Conservation (phyloP, 2,888 invertebrate species). For the Papilio demoleus region DNA sequence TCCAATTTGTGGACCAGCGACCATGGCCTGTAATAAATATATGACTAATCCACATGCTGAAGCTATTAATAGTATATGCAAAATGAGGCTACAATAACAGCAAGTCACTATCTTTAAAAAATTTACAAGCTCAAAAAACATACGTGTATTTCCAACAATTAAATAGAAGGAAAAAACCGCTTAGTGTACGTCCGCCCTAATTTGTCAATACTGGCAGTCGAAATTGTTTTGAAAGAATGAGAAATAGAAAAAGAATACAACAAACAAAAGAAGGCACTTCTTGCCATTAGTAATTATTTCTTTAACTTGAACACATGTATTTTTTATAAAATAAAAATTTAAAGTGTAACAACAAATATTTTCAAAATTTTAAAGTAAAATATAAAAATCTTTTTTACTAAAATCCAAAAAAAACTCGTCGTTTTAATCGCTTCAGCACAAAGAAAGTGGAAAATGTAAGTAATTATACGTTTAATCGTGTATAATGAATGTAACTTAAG, state of each 20-base stretch:
- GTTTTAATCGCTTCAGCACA: slow-evolving; percentile 36
- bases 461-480: slow-evolving; percentile 6
- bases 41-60: slow-evolving; percentile 69
- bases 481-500: slow-evolving; percentile 14
- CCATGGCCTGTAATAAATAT: slow-evolving; percentile 66
- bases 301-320: slow-evolving; percentile 58
- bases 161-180: slow-evolving; percentile 31
- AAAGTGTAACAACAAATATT: slow-evolving; percentile 50
- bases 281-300: slow-evolving; percentile 56
- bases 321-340: slow-evolving; percentile 62
- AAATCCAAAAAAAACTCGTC: slow-evolving; percentile 49
- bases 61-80: slow-evolving; percentile 63
- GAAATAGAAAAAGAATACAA: slow-evolving; percentile 47
- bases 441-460: slow-evolving; percentile 45
- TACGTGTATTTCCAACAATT: too few relatives aligned
- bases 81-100: slow-evolving; percentile 48
- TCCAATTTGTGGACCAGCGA: slow-evolving; percentile 67
- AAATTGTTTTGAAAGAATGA: slow-evolving; percentile 18
- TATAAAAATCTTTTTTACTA: slow-evolving; percentile 37
- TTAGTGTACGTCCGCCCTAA: slow-evolving; percentile 6
- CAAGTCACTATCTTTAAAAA: not conserved
- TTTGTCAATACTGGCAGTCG: slow-evolving; percentile 21
- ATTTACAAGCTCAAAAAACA: slow-evolving; percentile 29
- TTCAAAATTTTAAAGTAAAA: slow-evolving; percentile 47
- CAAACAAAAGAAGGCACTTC: slow-evolving; percentile 51